phyloP scores from a whole-genome alignment of 1,140 invertebrate genomes.

The Listronotus bonariensis region DNA sequence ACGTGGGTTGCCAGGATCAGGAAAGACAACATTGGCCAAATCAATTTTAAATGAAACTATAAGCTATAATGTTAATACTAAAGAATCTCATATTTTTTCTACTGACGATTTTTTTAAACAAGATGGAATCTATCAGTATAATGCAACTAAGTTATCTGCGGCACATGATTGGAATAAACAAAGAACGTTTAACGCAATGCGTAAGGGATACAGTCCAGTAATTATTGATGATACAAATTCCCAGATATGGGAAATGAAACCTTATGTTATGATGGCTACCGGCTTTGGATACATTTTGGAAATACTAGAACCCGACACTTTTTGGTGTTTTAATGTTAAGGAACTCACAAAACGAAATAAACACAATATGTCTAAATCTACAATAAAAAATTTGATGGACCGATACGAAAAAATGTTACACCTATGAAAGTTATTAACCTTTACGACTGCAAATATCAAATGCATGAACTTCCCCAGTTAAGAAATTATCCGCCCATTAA shows the following conservation, averaged over 20 bases:
- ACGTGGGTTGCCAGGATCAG: conserved; percentile 79
- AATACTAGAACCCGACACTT: conserved; percentile 19
- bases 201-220: conserved; percentile 69
- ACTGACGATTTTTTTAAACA: conserved; percentile 77
- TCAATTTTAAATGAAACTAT: conserved; percentile 59
- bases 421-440: conserved; percentile 45
- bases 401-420: conserved; percentile 49
- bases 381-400: conserved; percentile 70
- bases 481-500: conserved; percentile 40
- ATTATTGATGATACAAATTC: conserved; percentile 89
- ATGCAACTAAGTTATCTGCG: conserved; percentile 62
- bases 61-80: conserved; percentile 50
- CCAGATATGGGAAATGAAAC: conserved; percentile 77
- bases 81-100: conserved; percentile 64
- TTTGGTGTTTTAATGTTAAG: conserved; percentile 44
- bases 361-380: conserved; percentile 68
- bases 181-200: conserved; percentile 61
- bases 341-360: conserved; percentile 64
- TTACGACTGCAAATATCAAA: conserved; percentile 36
- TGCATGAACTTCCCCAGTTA: conserved; percentile 38
- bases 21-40: conserved; percentile 74
- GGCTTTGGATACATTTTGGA: conserved; percentile 66
- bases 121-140: conserved; percentile 66
- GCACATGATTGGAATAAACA: conserved; percentile 76
- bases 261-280: conserved; percentile 68